phyloP scores from a whole-genome alignment of 1,140 invertebrate genomes.

The Zophobas morio region DNA sequence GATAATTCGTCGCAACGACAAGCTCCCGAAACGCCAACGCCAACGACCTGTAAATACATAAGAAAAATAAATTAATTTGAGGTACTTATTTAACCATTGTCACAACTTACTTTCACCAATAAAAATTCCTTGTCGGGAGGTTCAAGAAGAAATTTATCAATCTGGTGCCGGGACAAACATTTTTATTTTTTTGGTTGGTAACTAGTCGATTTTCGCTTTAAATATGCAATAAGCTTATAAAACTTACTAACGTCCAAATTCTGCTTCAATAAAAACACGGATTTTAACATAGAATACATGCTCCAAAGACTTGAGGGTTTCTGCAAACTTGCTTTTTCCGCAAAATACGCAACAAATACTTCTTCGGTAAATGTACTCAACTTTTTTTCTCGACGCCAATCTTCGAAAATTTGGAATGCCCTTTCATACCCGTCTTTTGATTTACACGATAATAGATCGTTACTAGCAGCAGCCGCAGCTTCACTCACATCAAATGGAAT shows the following conservation, averaged over 20 bases:
- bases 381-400: too few relatives aligned
- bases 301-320: too few relatives aligned
- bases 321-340: too few relatives aligned
- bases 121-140: not conserved
- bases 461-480: too few relatives aligned
- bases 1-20: not conserved
- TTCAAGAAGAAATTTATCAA: slow-evolving; percentile 1
- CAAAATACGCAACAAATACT: too few relatives aligned
- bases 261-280: not conserved
- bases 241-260: not conserved
- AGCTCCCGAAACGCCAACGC: not conserved
- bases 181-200: not conserved
- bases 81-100: slow-evolving; percentile 1
- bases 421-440: too few relatives aligned
- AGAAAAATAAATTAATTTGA: not conserved
- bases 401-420: too few relatives aligned
- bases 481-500: too few relatives aligned
- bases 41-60: not conserved
- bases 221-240: slow-evolving; percentile 1
- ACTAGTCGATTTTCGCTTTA: not conserved
- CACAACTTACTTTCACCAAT: slow-evolving; percentile 1
- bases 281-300: too few relatives aligned
- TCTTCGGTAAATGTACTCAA: not conserved
- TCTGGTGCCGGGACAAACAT: not conserved
- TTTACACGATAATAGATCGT: too few relatives aligned